These are phyloP conservation scores for Thalpophila matura DNA, from an alignment of 2,888 invertebrate species.

Conservation along the genomic window DNA sequence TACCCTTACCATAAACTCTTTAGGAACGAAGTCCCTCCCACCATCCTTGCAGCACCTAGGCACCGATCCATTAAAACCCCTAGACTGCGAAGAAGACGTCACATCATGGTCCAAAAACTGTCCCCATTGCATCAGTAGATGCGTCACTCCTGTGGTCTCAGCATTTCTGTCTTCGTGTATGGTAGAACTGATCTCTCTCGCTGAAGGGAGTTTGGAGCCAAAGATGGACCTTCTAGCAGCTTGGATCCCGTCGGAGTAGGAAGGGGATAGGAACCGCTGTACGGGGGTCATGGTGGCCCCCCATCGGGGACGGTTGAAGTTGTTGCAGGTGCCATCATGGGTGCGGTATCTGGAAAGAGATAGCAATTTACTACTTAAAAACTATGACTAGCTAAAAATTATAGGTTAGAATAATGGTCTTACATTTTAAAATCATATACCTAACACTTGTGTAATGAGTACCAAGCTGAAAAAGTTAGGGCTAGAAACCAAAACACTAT, in stretches of 20 bases:
- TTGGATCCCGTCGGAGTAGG: slow-evolving; percentile 94
- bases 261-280: slow-evolving; percentile 94
- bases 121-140: slow-evolving; percentile 97
- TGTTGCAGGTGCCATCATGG: slow-evolving; percentile 97
- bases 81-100: slow-evolving; percentile 94
- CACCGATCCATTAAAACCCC: slow-evolving; percentile 94
- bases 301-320: slow-evolving; percentile 94
- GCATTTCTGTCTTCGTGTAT: slow-evolving; percentile 91
- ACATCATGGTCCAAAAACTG: slow-evolving; percentile 97
- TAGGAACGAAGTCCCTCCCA: slow-evolving; percentile 91
- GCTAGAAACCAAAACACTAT: no score
- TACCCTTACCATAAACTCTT: slow-evolving; percentile 90
- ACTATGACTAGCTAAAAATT: not conserved
- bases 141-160: slow-evolving; percentile 93
- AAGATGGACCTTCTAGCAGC: slow-evolving; percentile 91
- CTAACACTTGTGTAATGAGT: no score
- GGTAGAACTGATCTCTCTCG: slow-evolving; percentile 93
- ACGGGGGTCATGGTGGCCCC: slow-evolving; percentile 96
- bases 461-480: no score
- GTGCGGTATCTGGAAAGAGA: slow-evolving; percentile 92
- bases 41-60: slow-evolving; percentile 94
- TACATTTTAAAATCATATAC: no score
- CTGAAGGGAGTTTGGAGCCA: slow-evolving; percentile 93
- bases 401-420: no score
- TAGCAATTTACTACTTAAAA: not conserved